phyloP scores from a whole-genome alignment of 1,140 invertebrate genomes.

The Ceratitis capitata region DNA sequence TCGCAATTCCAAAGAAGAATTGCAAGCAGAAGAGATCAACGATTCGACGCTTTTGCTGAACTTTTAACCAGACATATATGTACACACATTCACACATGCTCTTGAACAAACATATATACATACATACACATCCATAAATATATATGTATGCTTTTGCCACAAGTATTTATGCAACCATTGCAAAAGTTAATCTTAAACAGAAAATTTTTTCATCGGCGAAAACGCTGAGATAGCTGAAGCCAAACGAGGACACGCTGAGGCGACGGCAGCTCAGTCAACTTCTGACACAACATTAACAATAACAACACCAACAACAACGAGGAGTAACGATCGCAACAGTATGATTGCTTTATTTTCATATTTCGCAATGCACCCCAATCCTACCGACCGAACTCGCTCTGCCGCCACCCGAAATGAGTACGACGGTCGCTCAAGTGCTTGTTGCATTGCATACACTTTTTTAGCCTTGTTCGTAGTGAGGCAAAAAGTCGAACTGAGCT shows the following conservation, averaged over 20 bases:
- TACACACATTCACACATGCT: background rate
- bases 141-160: background rate
- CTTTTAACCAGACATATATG: constrained; percentile 13
- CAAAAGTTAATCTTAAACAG: background rate
- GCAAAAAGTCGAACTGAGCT: background rate
- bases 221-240: constrained; percentile 27
- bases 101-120: background rate
- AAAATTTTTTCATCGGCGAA: background rate
- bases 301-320: background rate
- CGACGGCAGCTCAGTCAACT: background rate
- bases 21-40: background rate
- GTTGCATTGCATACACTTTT: background rate
- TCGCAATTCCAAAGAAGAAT: constrained; percentile 31
- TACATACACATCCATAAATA: background rate
- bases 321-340: background rate
- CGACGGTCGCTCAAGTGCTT: background rate
- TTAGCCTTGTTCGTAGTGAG: background rate
- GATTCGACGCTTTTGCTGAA: constrained; percentile 1
- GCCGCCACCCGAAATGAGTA: background rate
- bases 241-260: constrained; percentile 30
- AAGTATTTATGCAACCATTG: background rate
- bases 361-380: constrained; percentile 33
- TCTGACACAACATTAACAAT: background rate
- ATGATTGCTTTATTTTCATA: constrained; percentile 1
- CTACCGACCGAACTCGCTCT: background rate